Percentiles rank a stretch among this genome's conserved stretches.
These are phyloP conservation scores for Drosophila pectinifera DNA, from an alignment of 1,140 invertebrate species.

Conservation along the genomic window DNA sequence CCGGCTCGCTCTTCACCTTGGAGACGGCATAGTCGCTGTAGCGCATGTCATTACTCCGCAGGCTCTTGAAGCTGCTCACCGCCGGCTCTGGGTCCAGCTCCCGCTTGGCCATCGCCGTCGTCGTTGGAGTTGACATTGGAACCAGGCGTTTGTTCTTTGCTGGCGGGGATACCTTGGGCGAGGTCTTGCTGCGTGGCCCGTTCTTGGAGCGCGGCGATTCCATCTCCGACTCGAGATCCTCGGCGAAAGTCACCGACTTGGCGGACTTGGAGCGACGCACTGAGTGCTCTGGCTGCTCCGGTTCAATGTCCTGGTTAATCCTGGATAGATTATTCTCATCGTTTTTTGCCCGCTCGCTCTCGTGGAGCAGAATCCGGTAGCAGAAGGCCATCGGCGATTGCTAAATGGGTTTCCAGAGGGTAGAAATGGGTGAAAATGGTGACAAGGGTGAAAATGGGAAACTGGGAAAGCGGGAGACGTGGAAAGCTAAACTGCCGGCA, in stretches of 20 bases:
- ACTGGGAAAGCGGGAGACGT: conserved; percentile 11
- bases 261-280: conserved; percentile 26
- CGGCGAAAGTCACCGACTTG: conserved; percentile 70
- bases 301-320: conserved; percentile 66
- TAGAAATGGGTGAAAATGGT: conserved; percentile 22
- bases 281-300: conserved; percentile 10
- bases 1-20: conserved; percentile 62
- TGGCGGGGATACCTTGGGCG: conserved; percentile 30
- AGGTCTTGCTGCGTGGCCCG: conserved; percentile 12
- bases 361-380: conserved; percentile 74
- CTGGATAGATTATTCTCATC: conserved; percentile 69
- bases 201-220: conserved; percentile 41
- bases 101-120: conserved; percentile 5
- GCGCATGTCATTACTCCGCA: conserved; percentile 81
- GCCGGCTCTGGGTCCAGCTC: conserved; percentile 33
- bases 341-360: conserved; percentile 57
- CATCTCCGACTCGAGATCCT: conserved; percentile 50
- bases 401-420: conserved; percentile 32
- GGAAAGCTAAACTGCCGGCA: conserved; percentile 58
- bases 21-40: conserved; percentile 66
- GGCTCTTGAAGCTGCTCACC: conserved; percentile 76
- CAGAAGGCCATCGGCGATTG: conserved; percentile 78
- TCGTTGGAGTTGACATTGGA: too few species aligned
- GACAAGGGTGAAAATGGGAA: conserved; percentile 31
- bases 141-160: conserved; percentile 22